Base-by-base conservation (phyloP, 2,797 vertebrate genomes). In the Propithecus deckenii region DNA sequence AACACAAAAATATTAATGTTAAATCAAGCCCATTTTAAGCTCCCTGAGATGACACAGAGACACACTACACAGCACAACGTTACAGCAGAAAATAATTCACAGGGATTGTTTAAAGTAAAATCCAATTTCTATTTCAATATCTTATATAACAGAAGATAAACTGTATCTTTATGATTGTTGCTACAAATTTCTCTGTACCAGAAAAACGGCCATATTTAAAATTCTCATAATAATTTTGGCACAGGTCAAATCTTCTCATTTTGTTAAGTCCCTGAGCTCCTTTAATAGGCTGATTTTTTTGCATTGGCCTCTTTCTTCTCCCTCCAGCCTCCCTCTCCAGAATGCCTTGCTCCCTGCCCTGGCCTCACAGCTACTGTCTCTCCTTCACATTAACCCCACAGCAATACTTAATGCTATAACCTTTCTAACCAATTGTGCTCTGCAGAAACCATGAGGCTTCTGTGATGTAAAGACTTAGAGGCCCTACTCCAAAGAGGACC, bases 31-130 rank as follows among this genome's bases (percentile, higher is more conserved):
- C 75, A 1, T 59, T 63, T 94, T 89, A 96, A 95, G 75, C 94
- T 98, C 97, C 98, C 98, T 98, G 98, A 98, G 98, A 98, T 85
- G 74, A 97, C 71, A 59, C 5, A 93, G 61, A 96, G 83, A 97
- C 72, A 69, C 7, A 85, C 57, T 71, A 94, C 95, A 75, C 30
- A 96, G 80, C 76, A 55, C 92, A 93, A 22, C 78, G 43, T 96
- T 25, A 0, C 35, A 84, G 94, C 95, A 72, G n/a, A 87, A 94
- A 94, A 55, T 35, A 89, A 95, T 84, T 89, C 80, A 86, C 48
- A 97, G 95, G 41, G 28, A 86, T 76, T 65, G 85, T 65, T 57
- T 67, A 87, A 22, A 96, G 83, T 74, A 76, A 88, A 96, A 91
- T 32, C 80, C 94, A 86, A 85, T 20, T 72, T 92, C 52, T 50